phyloP scores from a whole-genome alignment of 2,113 vertebrate genomes.

The Dasyornis broadbenti region DNA sequence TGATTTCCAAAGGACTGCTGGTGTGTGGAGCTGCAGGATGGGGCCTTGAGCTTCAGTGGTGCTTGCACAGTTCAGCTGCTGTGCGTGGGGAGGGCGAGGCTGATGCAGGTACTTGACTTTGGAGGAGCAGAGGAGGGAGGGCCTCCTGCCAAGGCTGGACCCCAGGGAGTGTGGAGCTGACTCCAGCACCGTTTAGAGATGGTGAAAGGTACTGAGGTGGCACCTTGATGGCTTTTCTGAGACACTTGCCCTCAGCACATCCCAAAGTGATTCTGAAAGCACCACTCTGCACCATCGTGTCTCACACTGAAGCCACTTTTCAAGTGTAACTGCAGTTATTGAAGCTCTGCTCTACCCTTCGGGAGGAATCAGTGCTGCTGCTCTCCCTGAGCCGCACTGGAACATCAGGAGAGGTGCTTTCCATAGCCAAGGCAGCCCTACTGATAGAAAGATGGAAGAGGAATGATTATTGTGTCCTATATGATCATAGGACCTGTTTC shows the following conservation, averaged over 20 bases:
- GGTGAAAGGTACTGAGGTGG: background rate
- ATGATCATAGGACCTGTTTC: accelerated
- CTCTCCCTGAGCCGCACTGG: background rate
- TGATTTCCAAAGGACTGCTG: too few species aligned
- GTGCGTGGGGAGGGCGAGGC: background rate
- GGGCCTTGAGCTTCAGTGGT: background rate
- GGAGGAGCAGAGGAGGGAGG: background rate
- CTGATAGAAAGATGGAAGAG: background rate
- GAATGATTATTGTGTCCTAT: background rate
- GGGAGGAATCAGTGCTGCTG: background rate
- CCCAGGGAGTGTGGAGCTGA: background rate
- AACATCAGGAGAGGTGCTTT: background rate
- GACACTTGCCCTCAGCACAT: accelerated
- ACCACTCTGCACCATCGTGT: accelerated
- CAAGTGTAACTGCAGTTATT: background rate
- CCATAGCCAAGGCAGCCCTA: accelerated
- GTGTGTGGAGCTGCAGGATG: background rate
- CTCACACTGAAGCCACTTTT: background rate
- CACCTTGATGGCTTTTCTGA: background rate
- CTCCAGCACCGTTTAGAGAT: background rate
- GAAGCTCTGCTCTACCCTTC: background rate
- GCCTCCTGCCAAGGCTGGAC: background rate
- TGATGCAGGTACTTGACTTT: background rate
- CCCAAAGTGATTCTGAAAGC: background rate
- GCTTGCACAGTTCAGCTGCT: background rate